Conservation (phyloP, 1,140 invertebrate species). For the Solenopsis invicta region DNA sequence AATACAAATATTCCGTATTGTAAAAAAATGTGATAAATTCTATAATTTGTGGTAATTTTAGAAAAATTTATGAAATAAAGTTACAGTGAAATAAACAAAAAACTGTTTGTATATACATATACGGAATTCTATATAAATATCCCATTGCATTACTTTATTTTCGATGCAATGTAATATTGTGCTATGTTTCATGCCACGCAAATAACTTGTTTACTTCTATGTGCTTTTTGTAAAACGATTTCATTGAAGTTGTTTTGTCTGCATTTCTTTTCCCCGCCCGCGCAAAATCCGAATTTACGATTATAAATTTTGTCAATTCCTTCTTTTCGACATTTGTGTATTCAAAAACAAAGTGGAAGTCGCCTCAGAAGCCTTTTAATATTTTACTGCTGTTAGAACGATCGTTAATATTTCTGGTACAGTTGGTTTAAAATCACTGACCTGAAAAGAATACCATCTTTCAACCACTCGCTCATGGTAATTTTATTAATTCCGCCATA, state of each 20-base stretch:
- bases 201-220: slow-evolving; percentile 25
- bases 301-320: slow-evolving; percentile 1
- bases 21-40: neutral
- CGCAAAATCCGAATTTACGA: neutral
- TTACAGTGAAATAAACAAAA: neutral
- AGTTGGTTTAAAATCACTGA: slow-evolving; percentile 52
- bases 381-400: slow-evolving; percentile 41
- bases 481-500: slow-evolving; percentile 56
- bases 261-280: neutral
- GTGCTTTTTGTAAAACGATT: slow-evolving; percentile 16
- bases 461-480: slow-evolving; percentile 29
- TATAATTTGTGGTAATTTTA: slow-evolving; percentile 34
- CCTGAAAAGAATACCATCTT: slow-evolving; percentile 33
- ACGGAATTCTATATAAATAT: slow-evolving; percentile 19
- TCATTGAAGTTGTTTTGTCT: slow-evolving; percentile 25
- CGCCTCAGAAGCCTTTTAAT: slow-evolving; percentile 39
- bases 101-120: neutral
- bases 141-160: slow-evolving; percentile 26
- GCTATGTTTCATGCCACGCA: neutral
- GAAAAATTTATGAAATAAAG: neutral
- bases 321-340: slow-evolving; percentile 17
- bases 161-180: neutral
- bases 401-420: slow-evolving; percentile 58
- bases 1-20: neutral
- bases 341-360: slow-evolving; percentile 13